Evolutionary conservation across 2,888 invertebrate genomes (phyloP), one percentile per base, ranked within the genome.

Genomic region (Congeria kusceri): DNA sequence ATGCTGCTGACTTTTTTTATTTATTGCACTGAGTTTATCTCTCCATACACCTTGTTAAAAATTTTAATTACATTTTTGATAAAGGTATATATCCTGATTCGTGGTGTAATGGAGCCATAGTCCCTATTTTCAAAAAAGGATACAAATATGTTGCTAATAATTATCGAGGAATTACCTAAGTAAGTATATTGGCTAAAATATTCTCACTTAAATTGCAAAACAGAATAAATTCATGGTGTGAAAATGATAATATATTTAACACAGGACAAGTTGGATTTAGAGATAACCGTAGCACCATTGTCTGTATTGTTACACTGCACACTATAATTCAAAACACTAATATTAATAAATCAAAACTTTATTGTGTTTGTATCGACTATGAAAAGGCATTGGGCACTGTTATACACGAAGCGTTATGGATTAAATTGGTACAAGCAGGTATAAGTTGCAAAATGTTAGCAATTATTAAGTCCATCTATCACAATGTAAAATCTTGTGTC

Each of bases 301-400:
- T 7, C 9, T 32, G 32, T 9, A 32, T 32, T 32, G 4, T 32
- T 32, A 32, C 9, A 7, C 9, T 32, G 32, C 32, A 32, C 32
- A 32, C 32, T 9, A 32, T 32, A 32, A 32, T 32, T 9, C 32
- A 32, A 9, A 32, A 32, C 32, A 32, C 9, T 32, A 32, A 7
- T 32, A 32, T 7, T 9, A 32, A 32, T 9, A 32, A 32, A 32
- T 32, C 4, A 32, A 32, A 32, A 32, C 32, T 32, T 58, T 44
- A 9, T 32, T 32, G 32, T 9, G 32, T 32, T 32, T 32, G 4
- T 32, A 32, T 32, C 32, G 57, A 67, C 44, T 58, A 66, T 39
- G 66, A 66, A 53, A 59, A 59, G n/a, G 73, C 66, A 13, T 73
- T 73, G 32, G 73, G 44, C 23, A 56, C 72, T 18, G 65, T 72